Base-by-base conservation (phyloP, 2,797 vertebrate genomes). In the Argentina silus region DNA sequence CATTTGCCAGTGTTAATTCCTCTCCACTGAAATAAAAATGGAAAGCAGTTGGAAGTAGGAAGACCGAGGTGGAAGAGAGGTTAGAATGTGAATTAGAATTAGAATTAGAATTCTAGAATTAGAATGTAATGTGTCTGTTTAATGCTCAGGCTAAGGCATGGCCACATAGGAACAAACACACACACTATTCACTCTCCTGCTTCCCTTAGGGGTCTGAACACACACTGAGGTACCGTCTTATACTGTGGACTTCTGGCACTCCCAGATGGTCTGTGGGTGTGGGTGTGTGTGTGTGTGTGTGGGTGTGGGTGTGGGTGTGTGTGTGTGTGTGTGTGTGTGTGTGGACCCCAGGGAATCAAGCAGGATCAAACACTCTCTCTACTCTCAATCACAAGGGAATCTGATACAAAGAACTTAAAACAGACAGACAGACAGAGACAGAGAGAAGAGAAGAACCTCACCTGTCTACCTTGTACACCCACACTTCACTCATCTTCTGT, bases 161-260 rank as follows among this genome's bases (percentile, higher is more conserved):
- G n/a, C 69, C 44, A 79, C 55, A 9, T 45, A 57, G 14, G 81
- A 62, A 84, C 61, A 75, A 5, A 50, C n/a, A 11, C 3, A 70
- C 61, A 27, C 11, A 51, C 17, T 55, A 69, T 66, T 59, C 63
- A 19, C 47, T 12, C 47, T 44, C 53, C 14, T 12, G 69, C 69
- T 57, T 86, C 78, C 69, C 79, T 21, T 36, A 56, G 73, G 75
- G 83, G 70, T 70, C 69, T 55, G 71, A 80, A 79, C 77, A 80
- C 69, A 81, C 67, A 76, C 53, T 77, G 66, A 73, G 47, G 59
- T 7, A 69, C 60, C 66, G 68, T 70, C 82, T 83, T 75, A 74
- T 78, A 63, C 75, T n/a, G 76, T 77, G 78, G 84, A 85, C 79
- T 81, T 82, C 17, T 76, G 77, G 7, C 67, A 64, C 79, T 84